These are phyloP conservation scores for Poeciliopsis occidentalis DNA, from an alignment of 2,113 vertebrate genomes.

Conservation along the genomic window DNA sequence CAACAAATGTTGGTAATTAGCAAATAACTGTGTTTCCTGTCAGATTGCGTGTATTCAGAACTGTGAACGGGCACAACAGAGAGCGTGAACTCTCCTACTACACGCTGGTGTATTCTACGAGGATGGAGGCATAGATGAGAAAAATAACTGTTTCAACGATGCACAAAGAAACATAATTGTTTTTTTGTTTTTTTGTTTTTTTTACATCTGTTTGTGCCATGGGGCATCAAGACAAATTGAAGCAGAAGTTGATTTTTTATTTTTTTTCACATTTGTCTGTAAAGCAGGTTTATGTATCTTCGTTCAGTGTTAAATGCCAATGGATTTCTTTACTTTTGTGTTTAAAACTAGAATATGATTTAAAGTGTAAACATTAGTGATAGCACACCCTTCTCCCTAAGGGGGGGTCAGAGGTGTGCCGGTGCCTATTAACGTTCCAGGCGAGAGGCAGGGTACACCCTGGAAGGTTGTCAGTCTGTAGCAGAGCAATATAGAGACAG, in stretches of 20 bases:
- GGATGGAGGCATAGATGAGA: slow-evolving; percentile 37
- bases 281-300: slow-evolving; percentile 24
- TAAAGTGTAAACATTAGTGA: not conserved
- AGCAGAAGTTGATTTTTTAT: slow-evolving; percentile 3
- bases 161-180: slow-evolving; percentile 35
- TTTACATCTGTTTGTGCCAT: slow-evolving; percentile 16
- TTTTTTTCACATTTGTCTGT: not conserved
- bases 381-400: not conserved
- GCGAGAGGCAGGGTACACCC: no score
- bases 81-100: slow-evolving; percentile 16
- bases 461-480: no score
- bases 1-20: slow-evolving; percentile 74
- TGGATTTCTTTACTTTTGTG: not conserved
- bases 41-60: slow-evolving; percentile 44
- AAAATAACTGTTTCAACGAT: slow-evolving; percentile 41
- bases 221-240: slow-evolving; percentile 10
- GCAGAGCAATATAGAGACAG: no score
- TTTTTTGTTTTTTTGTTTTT: not conserved
- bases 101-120: slow-evolving; percentile 28
- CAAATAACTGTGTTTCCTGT: slow-evolving; percentile 69
- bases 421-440: no score
- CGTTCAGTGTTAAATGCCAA: slow-evolving; percentile 38
- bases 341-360: slow-evolving; percentile 26
- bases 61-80: slow-evolving; percentile 48
- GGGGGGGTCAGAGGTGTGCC: no score